phyloP scores from a whole-genome alignment of 2,113 vertebrate species.

The Dicrurus megarhynchus region DNA sequence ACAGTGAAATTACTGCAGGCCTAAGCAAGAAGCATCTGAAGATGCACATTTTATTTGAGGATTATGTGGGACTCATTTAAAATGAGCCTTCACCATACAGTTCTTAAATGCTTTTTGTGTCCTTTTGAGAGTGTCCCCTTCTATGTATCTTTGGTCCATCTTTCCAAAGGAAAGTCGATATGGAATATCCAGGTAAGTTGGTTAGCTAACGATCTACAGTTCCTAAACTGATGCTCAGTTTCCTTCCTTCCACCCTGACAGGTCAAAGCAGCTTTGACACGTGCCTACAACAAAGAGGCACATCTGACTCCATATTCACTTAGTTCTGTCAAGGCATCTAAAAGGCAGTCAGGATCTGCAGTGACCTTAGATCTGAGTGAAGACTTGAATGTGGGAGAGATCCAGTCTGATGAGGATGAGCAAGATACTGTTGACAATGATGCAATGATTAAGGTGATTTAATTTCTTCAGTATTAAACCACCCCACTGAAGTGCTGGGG shows the following conservation, averaged over 20 bases:
- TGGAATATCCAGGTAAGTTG: not conserved
- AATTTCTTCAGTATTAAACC: not conserved
- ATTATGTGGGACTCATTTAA: not conserved
- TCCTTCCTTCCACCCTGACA: conserved; percentile 21
- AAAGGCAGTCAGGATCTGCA: conserved; percentile 43
- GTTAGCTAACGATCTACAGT: not conserved
- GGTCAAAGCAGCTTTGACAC: conserved; percentile 96
- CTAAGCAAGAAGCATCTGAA: not conserved
- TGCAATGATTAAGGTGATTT: conserved; percentile 94
- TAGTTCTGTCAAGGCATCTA: conserved; percentile 77
- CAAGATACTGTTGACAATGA: conserved; percentile 77
- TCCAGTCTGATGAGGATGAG: conserved; percentile 78
- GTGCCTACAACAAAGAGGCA: conserved; percentile 89
- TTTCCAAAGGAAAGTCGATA: not conserved
- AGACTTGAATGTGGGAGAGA: conserved; percentile 65
- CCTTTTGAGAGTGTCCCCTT: not conserved
- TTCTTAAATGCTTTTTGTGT: not conserved
- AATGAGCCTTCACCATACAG: not conserved
- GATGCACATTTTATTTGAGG: not conserved
- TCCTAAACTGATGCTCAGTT: not conserved
- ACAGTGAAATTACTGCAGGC: not conserved
- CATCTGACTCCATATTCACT: conserved; percentile 91
- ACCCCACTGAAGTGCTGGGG: not conserved
- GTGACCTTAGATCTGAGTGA: conserved; percentile 67
- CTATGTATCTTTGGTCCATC: not conserved